A percentile compares a stretch with the other conserved stretches of the same genome.
These are phyloP conservation scores for Equus przewalskii DNA, from an alignment of 2,113 vertebrate species.

Conservation along the genomic window DNA sequence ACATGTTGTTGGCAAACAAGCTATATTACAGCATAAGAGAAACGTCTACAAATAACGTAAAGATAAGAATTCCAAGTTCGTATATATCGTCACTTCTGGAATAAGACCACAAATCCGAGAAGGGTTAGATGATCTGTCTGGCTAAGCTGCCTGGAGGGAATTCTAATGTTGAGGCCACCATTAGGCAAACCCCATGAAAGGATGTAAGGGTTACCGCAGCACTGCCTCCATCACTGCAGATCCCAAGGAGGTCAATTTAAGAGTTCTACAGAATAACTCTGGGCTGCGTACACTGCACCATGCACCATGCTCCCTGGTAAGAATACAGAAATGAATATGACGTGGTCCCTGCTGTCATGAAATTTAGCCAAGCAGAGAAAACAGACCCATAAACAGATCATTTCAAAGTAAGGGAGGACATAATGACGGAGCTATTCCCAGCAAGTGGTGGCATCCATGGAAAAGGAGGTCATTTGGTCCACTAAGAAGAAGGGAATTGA, in stretches of 20 bases:
- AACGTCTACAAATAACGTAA: conserved; percentile 11
- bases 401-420: neutral
- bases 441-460: neutral
- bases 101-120: neutral
- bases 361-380: neutral
- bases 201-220: neutral
- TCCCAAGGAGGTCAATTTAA: neutral
- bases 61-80: conserved; percentile 3
- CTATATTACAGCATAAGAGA: neutral
- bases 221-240: neutral
- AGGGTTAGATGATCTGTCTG: neutral
- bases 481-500: neutral
- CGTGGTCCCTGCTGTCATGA: too few species aligned
- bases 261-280: neutral
- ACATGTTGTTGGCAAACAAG: neutral
- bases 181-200: neutral
- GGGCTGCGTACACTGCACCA: neutral
- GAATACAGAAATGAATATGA: neutral
- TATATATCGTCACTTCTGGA: neutral
- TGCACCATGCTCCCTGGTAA: neutral
- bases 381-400: neutral
- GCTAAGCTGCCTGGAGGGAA: conserved; percentile 5
- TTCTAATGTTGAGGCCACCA: neutral
- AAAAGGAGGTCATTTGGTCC: neutral
- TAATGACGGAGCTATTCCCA: neutral